phyloP scores from a whole-genome alignment of 2,888 invertebrate species.

The Andrena bucephala region DNA sequence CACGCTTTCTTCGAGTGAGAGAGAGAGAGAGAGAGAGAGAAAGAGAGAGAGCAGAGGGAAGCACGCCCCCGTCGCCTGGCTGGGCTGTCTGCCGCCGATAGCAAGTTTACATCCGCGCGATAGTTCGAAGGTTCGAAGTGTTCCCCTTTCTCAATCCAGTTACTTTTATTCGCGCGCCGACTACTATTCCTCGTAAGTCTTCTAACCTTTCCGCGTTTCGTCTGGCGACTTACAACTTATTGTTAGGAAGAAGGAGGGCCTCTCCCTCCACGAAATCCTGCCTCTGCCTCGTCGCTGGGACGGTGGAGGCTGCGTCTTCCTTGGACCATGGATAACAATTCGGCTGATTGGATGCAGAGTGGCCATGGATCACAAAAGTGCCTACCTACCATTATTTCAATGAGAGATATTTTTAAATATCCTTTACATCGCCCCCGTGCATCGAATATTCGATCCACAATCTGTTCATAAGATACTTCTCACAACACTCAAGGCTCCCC shows the following conservation, averaged over 20 bases:
- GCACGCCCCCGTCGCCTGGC: constrained; percentile 34
- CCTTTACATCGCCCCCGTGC: too few species aligned
- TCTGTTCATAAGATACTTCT: not conserved
- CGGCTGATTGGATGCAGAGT: constrained; percentile 38
- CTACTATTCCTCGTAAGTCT: constrained; percentile 54
- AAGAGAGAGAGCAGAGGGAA: not conserved
- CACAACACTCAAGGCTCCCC: not conserved
- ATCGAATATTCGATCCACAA: not conserved
- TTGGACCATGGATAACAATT: constrained; percentile 58
- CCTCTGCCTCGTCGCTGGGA: constrained; percentile 13
- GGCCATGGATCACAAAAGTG: not conserved
- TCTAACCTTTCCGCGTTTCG: constrained; percentile 47
- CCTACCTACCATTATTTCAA: not conserved
- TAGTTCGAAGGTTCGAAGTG: constrained; percentile 61
- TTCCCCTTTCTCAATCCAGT: constrained; percentile 54
- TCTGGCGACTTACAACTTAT: constrained; percentile 59
- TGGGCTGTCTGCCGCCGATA: constrained; percentile 69
- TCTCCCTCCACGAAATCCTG: constrained; percentile 26
- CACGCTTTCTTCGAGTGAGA: not conserved
- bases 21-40: too few species aligned
- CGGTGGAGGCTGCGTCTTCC: constrained; percentile 1
- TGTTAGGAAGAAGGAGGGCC: not conserved
- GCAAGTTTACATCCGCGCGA: constrained; percentile 71
- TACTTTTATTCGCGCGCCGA: constrained; percentile 65
- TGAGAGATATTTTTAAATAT: too few species aligned